Conservation (phyloP, 2,797 vertebrate species). For the Margarornis squamiger region DNA sequence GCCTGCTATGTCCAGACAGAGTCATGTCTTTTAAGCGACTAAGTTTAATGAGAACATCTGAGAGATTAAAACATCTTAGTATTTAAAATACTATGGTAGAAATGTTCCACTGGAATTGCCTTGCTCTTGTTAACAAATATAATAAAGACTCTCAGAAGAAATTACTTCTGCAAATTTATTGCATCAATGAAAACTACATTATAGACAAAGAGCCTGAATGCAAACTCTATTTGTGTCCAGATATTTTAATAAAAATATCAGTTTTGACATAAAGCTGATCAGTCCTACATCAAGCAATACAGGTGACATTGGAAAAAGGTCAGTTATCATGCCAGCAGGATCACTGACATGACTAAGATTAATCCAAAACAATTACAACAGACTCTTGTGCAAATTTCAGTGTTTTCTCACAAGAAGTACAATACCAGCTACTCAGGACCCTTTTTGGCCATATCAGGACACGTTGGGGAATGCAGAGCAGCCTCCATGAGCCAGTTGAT, state of each 20-base stretch:
- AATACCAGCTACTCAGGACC: neutral
- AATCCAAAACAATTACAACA: neutral
- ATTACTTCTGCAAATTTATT: constrained; percentile 10
- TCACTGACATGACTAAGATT: neutral
- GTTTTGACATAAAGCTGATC: constrained; percentile 22
- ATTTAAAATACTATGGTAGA: neutral
- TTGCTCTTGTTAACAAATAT: constrained; percentile 34
- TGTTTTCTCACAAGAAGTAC: neutral
- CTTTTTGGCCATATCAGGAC: fast-evolving
- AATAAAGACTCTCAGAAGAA: constrained; percentile 12
- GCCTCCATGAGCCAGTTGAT: neutral
- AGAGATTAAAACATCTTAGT: neutral
- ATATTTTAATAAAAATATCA: neutral
- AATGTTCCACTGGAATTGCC: neutral
- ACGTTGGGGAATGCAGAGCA: neutral
- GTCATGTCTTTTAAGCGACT: neutral
- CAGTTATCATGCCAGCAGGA: neutral
- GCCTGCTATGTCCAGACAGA: neutral
- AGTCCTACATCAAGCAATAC: neutral
- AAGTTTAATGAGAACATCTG: neutral
- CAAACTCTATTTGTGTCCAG: constrained; percentile 29
- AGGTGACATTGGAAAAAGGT: neutral
- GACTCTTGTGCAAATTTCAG: neutral
- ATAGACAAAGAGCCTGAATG: constrained; percentile 36
- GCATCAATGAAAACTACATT: constrained; percentile 64